Evolutionary conservation across 1,140 invertebrate species (phyloP).

Genomic region (Rhagoletis pomonella): DNA sequence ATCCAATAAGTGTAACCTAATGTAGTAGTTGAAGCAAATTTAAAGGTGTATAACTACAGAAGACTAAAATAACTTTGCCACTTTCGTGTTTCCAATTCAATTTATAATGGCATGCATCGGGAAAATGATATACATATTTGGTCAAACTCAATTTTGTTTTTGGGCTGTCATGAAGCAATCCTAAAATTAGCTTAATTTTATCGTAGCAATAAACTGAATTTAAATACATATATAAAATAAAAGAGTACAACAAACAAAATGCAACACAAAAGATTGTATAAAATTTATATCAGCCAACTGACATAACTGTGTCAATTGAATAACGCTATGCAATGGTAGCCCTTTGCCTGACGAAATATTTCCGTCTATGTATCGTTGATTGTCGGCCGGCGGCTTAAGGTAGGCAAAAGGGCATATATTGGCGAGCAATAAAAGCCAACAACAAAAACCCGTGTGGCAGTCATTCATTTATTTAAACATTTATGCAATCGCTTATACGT

Average conservation of each 20-base stretch:
- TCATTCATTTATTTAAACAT: neutral
- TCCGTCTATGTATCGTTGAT: neutral
- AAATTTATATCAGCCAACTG: neutral
- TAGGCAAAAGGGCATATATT: neutral
- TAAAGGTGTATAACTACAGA: too few relatives aligned
- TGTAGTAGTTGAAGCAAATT: too few relatives aligned
- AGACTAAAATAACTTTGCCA: neutral
- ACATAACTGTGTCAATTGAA: slow-evolving; percentile 33
- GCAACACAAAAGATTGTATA: neutral
- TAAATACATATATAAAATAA: too few relatives aligned
- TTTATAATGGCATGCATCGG: neutral
- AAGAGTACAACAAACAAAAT: neutral
- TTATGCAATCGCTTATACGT: neutral
- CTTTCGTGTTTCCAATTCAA: neutral
- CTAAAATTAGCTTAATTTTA: neutral
- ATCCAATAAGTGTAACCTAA: too few relatives aligned
- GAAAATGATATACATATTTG: neutral
- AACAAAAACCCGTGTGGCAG: neutral
- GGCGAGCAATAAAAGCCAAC: neutral
- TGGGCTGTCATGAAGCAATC: neutral
- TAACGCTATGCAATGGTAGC: neutral
- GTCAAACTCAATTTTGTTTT: neutral
- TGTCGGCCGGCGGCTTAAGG: neutral
- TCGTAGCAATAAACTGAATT: neutral
- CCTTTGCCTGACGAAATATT: neutral